Evolutionary conservation across 2,888 invertebrate genomes (phyloP), one percentile per base, ranked within the genome.

Genomic region (Stegophylla sp.): DNA sequence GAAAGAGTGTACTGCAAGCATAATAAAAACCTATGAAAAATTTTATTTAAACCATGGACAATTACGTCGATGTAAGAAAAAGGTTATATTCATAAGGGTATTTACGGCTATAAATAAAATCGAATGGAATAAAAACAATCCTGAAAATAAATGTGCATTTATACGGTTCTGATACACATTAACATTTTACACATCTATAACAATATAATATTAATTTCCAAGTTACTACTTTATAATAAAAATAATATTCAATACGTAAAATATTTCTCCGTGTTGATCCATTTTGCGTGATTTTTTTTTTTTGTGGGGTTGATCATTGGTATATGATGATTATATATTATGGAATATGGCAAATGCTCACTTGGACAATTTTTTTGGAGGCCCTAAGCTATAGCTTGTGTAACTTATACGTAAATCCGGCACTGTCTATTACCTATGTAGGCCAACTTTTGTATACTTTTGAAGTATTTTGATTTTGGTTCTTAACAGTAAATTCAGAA

Each of bases 101-200:
- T 53, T 53, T 53, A 53, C 53, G 53, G 53, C n/a, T 53, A 53
- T 53, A 53, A 53, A 53, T 20, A 53, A 53, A 53, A n/a, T 53
- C 53, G 53, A 53, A 53, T n/a, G 20, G n/a, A 53, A 53, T 53
- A 53, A 20, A 17, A 53, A 53, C n/a, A 53, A 53, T n/a, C 7
- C 53, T 53, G 53, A 53, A 53, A 53, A 53, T 53, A 53, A 53
- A 53, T 53, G 53, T 53, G n/a, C n/a, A 53, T 53, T n/a, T n/a
- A 4, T n/a, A 53, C 53, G n/a, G n/a, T n/a, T n/a, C n/a, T n/a
- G n/a, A n/a, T n/a, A n/a, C n/a, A n/a, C n/a, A n/a, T n/a, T n/a
- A n/a, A n/a, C n/a, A n/a, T n/a, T 53, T n/a, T 53, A 53, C 3
- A 53, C 53, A 53, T 53, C n/a, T 51, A n/a, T 51, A 51, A 53